These are phyloP conservation scores for Pyrgus malvae DNA, from an alignment of 2,888 invertebrate genomes.

Conservation along the genomic window DNA sequence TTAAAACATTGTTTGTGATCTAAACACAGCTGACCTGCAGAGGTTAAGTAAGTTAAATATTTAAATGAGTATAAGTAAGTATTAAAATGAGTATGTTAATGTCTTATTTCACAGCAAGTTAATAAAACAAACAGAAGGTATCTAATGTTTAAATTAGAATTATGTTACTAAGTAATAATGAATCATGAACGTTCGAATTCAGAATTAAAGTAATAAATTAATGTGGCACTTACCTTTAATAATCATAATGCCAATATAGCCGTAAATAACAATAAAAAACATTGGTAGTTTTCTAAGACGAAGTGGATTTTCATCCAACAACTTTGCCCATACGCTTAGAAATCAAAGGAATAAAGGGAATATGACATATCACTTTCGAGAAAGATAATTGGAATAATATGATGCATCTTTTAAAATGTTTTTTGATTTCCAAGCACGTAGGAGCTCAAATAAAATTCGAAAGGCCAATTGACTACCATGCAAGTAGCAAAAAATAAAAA, in stretches of 20 bases:
- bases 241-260: constrained; percentile 34
- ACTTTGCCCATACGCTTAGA: too few relatives aligned
- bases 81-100: too few relatives aligned
- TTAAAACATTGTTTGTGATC: background rate
- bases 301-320: background rate
- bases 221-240: constrained; percentile 36
- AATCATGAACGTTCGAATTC: too few relatives aligned
- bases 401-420: too few relatives aligned
- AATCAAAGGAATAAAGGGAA: too few relatives aligned
- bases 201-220: background rate
- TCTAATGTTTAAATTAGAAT: too few relatives aligned
- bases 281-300: constrained; percentile 36
- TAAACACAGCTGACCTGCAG: background rate
- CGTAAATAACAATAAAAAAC: constrained; percentile 29
- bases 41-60: background rate
- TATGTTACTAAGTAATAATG: too few relatives aligned
- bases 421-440: background rate
- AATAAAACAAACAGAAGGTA: too few relatives aligned
- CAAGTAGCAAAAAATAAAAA: constrained; percentile 62
- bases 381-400: too few relatives aligned
- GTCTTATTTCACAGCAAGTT: too few relatives aligned
- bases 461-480: constrained; percentile 57
- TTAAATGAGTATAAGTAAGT: background rate
- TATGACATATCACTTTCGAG: too few relatives aligned
- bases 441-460: background rate